phyloP scores from a whole-genome alignment of 2,888 invertebrate genomes.

The Morpho helenor region DNA sequence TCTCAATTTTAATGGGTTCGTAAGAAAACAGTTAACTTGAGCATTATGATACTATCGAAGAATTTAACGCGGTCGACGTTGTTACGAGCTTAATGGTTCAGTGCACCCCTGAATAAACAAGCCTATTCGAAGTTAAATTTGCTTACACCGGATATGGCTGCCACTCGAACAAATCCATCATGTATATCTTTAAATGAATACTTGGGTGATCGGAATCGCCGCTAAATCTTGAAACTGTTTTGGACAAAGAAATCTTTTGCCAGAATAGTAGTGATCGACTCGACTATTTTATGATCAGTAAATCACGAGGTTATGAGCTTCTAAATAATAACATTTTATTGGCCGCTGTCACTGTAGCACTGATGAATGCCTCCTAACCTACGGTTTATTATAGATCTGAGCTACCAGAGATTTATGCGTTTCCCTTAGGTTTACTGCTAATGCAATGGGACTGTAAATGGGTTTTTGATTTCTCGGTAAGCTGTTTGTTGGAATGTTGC shows the following conservation, averaged over 20 bases:
- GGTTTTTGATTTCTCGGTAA: slow-evolving; percentile 3
- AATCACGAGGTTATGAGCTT: slow-evolving; percentile 72
- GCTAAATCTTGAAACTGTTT: slow-evolving; percentile 32
- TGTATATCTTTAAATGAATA: slow-evolving; percentile 51
- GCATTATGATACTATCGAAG: slow-evolving; percentile 74
- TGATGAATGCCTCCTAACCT: slow-evolving; percentile 59
- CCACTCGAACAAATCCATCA: slow-evolving; percentile 70
- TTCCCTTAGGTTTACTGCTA: slow-evolving; percentile 62
- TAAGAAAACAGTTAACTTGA: slow-evolving; percentile 72
- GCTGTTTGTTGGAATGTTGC: neutral
- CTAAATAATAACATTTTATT: slow-evolving; percentile 75
- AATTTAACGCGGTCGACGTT: slow-evolving; percentile 71
- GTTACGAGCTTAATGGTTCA: slow-evolving; percentile 75
- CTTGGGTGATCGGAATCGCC: slow-evolving; percentile 45
- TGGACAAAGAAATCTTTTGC: slow-evolving; percentile 41
- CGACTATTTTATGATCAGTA: slow-evolving; percentile 64
- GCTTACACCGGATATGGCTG: slow-evolving; percentile 74
- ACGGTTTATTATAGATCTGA: slow-evolving; percentile 56
- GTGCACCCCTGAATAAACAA: slow-evolving; percentile 77
- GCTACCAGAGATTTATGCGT: slow-evolving; percentile 60
- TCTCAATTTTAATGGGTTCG: slow-evolving; percentile 67
- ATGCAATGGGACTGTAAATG: slow-evolving; percentile 38
- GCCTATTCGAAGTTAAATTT: slow-evolving; percentile 72
- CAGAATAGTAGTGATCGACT: slow-evolving; percentile 51
- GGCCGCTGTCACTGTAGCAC: slow-evolving; percentile 55